These are phyloP conservation scores for Cyprinodon diabolis DNA, from an alignment of 2,797 vertebrate genomes.

Conservation along the genomic window DNA sequence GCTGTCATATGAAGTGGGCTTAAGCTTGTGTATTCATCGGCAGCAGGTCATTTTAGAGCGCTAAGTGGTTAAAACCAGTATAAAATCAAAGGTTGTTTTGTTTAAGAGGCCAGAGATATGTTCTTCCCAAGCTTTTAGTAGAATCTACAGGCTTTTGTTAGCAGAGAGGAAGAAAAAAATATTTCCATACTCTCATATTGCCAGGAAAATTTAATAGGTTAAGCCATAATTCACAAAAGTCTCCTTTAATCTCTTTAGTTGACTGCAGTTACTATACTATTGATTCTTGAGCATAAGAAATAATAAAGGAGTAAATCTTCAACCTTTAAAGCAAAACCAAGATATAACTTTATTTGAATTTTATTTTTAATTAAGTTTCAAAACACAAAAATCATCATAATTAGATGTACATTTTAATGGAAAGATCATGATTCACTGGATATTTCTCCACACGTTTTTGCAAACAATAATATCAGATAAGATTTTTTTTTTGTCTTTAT, in stretches of 20 bases:
- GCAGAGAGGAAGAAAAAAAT: neutral
- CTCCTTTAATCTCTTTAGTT: too few relatives aligned
- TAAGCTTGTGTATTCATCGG: slow-evolving; percentile 33
- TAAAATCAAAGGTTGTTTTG: neutral
- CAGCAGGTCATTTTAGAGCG: slow-evolving; percentile 19
- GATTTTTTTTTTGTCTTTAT: neutral
- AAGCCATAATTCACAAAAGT: too few relatives aligned
- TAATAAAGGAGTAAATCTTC: too few relatives aligned
- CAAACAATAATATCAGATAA: neutral
- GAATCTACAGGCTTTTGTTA: neutral
- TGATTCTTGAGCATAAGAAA: too few relatives aligned
- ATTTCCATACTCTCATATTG: neutral
- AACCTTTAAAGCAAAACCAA: too few relatives aligned
- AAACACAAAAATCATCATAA: neutral
- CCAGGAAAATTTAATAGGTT: too few relatives aligned
- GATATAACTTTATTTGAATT: neutral
- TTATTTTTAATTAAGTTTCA: neutral
- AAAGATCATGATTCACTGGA: too few relatives aligned
- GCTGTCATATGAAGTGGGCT: slow-evolving; percentile 18
- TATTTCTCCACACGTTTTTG: neutral
- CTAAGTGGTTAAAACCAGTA: neutral
- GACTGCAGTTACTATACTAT: too few relatives aligned
- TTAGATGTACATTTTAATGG: too few relatives aligned
- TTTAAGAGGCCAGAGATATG: neutral
- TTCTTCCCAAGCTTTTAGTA: neutral